Evolutionary conservation across 1,140 invertebrate genomes (phyloP), one percentile per base, ranked within the genome.

Genomic region (Drosophila tsacasi): DNA sequence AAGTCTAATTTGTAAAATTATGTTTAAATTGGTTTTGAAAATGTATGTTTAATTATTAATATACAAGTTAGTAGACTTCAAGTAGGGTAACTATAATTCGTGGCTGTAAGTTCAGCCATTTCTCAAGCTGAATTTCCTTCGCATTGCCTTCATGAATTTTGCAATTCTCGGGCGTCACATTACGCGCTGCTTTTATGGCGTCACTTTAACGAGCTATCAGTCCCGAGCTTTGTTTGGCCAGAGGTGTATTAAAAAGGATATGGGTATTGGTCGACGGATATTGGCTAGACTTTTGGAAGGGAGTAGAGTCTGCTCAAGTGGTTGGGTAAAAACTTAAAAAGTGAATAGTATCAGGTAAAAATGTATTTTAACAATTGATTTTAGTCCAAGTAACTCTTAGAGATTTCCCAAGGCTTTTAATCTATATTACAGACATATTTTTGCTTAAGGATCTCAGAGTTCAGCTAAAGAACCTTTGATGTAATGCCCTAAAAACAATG

Each of bases 221-320:
- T 79, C 62, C 57, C 17, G 49, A 50, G 74, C 76, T 49, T 71
- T 71, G 52, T 78, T 76, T 79, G 76, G 75, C 66, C 66, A 59
- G 57, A 58, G 71, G 71, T 52, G 32, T 73, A 73, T 73, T 60
- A 73, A 71, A 37, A 50, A 37, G 71, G 60, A 54, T 94, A 94
- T 95, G 96, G 94, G 95, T 95, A 95, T 96, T 95, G 93, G 95
- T 94, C 84, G 98, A 89, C 60, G 96, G 95, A 94, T 95, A 75
- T 74, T 75, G 50, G 49, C 58, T 62, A 50, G 40, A 57, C 42
- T 57, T 55, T 57, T n/a, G 46, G 10, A 19, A 13, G 1, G 8
- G 6, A 25, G 27, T 12, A 17, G 39, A 61, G 8, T n/a, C 35
- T 6, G 8, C 13, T 17, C 10, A 19, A 44, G 23, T 19, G n/a